phyloP scores from a whole-genome alignment of 1,140 invertebrate species.

The Papilio polyxenes region DNA sequence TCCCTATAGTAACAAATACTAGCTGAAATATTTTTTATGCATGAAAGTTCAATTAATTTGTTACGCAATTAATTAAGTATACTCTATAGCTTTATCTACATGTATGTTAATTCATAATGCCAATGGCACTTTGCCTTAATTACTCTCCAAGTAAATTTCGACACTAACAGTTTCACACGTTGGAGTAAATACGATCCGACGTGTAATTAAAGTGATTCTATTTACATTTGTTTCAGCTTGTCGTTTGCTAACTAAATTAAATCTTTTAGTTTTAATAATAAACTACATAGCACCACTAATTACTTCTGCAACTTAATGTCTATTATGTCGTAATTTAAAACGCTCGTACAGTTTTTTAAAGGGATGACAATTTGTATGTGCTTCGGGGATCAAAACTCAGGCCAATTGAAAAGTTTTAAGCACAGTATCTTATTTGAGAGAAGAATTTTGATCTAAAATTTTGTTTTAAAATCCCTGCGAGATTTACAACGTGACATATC shows the following conservation, averaged over 20 bases:
- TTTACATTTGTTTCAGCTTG: constrained; percentile 6
- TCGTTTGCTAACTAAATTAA: constrained; percentile 17
- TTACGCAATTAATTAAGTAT: background rate
- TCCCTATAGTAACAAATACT: no score
- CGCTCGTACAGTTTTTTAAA: no score
- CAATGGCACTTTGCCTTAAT: constrained; percentile 18
- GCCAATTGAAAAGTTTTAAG: no score
- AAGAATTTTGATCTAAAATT: no score
- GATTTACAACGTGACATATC: no score
- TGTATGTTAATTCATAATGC: background rate
- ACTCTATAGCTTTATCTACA: background rate
- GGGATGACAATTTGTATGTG: no score
- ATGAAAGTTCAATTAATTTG: background rate
- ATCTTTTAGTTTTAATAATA: constrained; percentile 14
- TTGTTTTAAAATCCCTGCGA: no score
- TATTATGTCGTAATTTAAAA: background rate
- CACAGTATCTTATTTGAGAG: no score
- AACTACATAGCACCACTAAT: background rate
- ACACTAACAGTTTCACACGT: constrained; percentile 11
- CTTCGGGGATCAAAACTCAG: no score
- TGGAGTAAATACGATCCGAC: constrained; percentile 18
- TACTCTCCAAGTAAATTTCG: constrained; percentile 19
- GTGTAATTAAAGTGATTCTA: constrained; percentile 21
- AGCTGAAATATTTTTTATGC: background rate
- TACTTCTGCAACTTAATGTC: background rate